phyloP scores from a whole-genome alignment of 64 coral and sea anemone species.

The Pocillopora damicornis region DNA sequence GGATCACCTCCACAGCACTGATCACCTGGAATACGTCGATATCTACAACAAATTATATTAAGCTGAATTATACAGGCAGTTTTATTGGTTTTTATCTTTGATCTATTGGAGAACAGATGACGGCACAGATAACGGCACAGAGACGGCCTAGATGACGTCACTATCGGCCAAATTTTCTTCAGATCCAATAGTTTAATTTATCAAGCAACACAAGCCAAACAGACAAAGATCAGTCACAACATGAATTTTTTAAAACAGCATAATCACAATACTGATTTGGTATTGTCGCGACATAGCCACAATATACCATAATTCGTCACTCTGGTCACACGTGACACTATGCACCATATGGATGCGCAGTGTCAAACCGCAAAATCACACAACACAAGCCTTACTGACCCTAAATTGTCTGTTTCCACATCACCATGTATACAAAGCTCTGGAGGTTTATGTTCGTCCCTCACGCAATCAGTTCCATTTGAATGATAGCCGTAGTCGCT shows the following conservation, averaged over 20 bases:
- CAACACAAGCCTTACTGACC: slow-evolving; percentile 1
- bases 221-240: too few species aligned
- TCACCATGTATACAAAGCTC: slow-evolving; percentile 41
- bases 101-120: too few species aligned
- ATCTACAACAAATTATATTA: slow-evolving; percentile 13
- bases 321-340: neutral
- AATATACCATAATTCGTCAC: too few species aligned
- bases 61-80: neutral
- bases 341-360: neutral
- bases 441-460: neutral
- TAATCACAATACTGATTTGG: too few species aligned
- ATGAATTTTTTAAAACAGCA: too few species aligned
- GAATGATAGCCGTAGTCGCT: slow-evolving; percentile 49
- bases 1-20: neutral
- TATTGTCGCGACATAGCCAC: too few species aligned
- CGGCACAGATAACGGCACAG: too few species aligned
- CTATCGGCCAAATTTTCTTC: too few species aligned
- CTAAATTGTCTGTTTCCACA: neutral
- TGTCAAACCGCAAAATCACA: neutral
- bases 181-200: too few species aligned
- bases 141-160: too few species aligned
- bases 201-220: too few species aligned
- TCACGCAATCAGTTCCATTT: neutral
- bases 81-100: neutral
- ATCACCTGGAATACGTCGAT: slow-evolving; percentile 52